Evolutionary conservation across 2,888 invertebrate species (phyloP).

Genomic region (Lasioglossum marginatum): DNA sequence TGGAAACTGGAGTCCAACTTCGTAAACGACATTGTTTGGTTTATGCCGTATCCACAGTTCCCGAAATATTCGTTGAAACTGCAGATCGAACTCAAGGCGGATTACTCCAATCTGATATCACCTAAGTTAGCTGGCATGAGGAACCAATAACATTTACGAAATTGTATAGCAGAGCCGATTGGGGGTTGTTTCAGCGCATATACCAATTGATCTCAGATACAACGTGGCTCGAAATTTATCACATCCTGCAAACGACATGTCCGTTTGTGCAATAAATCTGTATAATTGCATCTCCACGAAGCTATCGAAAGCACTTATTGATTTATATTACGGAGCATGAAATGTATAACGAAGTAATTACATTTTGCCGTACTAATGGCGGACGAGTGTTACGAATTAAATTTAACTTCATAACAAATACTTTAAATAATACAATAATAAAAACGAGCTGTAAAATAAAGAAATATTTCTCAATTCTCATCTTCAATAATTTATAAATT

Average conservation of each 20-base stretch:
- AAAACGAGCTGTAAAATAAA: background rate
- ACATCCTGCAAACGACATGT: background rate
- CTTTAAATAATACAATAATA: background rate
- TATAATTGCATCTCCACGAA: background rate
- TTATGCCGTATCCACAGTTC: conserved; percentile 54
- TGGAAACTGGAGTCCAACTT: conserved; percentile 39
- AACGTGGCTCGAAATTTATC: background rate
- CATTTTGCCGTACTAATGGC: background rate
- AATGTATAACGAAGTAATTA: background rate
- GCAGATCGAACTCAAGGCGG: conserved; percentile 48
- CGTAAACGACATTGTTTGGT: conserved; percentile 46
- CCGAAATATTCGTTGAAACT: conserved; percentile 64
- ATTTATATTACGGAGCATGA: background rate
- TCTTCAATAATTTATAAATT: background rate
- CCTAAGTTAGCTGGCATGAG: conserved; percentile 67
- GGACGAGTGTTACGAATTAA: too few species aligned
- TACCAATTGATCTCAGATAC: conserved; percentile 35
- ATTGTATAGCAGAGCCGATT: conserved; percentile 46
- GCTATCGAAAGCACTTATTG: background rate
- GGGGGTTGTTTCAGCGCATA: conserved; percentile 45
- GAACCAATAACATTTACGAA: conserved; percentile 65
- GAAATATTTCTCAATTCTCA: background rate
- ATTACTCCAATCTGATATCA: conserved; percentile 67
- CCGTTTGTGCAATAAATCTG: background rate
- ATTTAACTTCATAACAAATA: background rate